phyloP scores from a whole-genome alignment of 2,888 invertebrate species.

The Trachelus tabidus region DNA sequence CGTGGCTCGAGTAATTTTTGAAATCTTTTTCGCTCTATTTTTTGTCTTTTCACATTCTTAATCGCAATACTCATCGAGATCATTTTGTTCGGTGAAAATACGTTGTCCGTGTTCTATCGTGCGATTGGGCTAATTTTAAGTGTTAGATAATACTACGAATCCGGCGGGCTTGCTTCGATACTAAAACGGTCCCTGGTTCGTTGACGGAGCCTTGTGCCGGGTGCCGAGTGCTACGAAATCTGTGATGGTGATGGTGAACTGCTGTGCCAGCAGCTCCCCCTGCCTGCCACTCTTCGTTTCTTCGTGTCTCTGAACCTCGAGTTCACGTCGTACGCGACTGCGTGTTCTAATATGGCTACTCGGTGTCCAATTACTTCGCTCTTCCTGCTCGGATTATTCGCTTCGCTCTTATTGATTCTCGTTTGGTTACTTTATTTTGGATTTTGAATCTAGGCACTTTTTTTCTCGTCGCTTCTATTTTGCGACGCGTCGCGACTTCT shows the following conservation, averaged over 20 bases:
- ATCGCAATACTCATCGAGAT: background rate
- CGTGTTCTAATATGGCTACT: conserved; percentile 64
- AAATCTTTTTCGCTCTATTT: too few relatives aligned
- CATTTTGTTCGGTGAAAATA: background rate
- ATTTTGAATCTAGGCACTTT: background rate
- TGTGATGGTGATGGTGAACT: conserved; percentile 18
- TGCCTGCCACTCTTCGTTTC: background rate
- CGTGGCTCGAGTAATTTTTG: background rate
- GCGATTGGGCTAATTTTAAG: conserved; percentile 58
- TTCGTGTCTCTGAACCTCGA: background rate
- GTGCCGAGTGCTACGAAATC: conserved; percentile 23
- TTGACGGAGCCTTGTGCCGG: background rate
- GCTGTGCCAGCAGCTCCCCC: background rate
- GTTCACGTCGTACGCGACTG: conserved; percentile 22
- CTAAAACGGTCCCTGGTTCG: conserved; percentile 30
- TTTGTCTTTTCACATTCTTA: too few relatives aligned
- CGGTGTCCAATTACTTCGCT: conserved; percentile 63
- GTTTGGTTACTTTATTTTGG: too few relatives aligned
- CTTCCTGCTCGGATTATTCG: conserved; percentile 21
- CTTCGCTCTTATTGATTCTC: conserved; percentile 15
- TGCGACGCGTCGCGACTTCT: background rate
- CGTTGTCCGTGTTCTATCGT: background rate
- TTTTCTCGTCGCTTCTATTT: conserved; percentile 16
- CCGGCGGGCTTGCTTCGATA: conserved; percentile 31
- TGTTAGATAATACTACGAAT: conserved; percentile 60